Evolutionary conservation across 2,888 invertebrate species (phyloP), one percentile per base, ranked within the genome.

Genomic region (Eupithecia abbreviata): DNA sequence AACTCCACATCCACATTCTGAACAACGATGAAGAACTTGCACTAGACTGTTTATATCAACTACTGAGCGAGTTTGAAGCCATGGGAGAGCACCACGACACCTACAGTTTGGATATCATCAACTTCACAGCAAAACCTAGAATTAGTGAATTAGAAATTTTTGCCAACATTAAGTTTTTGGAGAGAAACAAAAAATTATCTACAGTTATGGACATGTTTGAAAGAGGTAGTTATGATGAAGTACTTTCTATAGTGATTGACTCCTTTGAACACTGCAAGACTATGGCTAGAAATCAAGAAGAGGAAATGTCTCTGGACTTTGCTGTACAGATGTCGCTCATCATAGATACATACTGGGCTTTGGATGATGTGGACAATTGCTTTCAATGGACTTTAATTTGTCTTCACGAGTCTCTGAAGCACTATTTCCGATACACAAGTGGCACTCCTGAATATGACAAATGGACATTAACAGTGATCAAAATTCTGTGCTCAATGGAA

Each of bases 331-430:
- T 96, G 51, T 95, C 96, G 12, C 91, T 97, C 74, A 93, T 97
- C 79, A 91, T 97, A 78, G 97, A 97, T 77, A 96, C 97, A 66
- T 95, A 97, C 77, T 96, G 96, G 96, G 96, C 96, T 75, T 89
- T 96, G 58, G 93, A 96, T 75, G 95, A 96, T 82, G 92, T 92
- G 13, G 93, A 96, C 79, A 96, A 96, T 69, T 97, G 97, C 86
- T 96, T 97, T 79, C 93, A 96, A 81, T 98, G 98, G 98, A 96
- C 97, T 2, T 97, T 98, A 83, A 96, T 96, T 74, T 97, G 97
- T 84, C 92, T 98, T 42, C 96, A 97, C 86, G 98, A 98, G 92
- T 95, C 97, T 2, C 93, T 98, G 73, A 96, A 96, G 73, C 96
- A 96, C 88, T 96, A 96, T 85, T 94, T 96, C 80, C 86, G 92